phyloP scores from a whole-genome alignment of 2,888 invertebrate species.

The Atethmia centrago region DNA sequence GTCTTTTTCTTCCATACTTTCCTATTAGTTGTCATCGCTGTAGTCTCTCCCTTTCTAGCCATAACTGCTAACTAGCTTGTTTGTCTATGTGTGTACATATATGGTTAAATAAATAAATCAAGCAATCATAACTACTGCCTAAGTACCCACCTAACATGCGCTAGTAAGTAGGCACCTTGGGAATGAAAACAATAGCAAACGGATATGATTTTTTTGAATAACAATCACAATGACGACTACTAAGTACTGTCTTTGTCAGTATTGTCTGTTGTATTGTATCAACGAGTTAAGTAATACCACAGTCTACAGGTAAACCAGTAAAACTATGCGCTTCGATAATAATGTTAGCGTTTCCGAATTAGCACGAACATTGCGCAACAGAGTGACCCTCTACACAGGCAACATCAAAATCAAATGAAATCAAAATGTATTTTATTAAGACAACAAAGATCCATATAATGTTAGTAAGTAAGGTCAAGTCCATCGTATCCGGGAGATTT shows the following conservation, averaged over 20 bases:
- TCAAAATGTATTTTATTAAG: no score
- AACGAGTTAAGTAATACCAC: neutral
- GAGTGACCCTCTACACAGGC: no score
- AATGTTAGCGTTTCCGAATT: neutral
- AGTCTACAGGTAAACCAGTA: neutral
- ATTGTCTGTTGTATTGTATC: neutral
- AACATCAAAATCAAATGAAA: no score
- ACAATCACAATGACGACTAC: neutral
- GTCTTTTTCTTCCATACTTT: no score
- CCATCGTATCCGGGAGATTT: no score
- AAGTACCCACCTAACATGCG: neutral
- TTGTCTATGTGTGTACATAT: neutral
- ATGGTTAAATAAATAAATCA: neutral
- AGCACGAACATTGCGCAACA: no score
- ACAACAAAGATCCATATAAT: no score
- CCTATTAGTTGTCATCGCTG: no score
- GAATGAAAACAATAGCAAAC: conserved; percentile 25
- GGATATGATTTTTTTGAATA: conserved; percentile 8
- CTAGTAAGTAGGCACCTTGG: no score
- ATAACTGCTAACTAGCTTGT: no score
- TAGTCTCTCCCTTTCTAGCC: no score
- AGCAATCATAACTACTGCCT: neutral
- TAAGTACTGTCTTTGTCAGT: neutral
- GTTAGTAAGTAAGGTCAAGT: no score
- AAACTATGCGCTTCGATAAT: neutral